Base-by-base conservation (phyloP, 2,888 invertebrate genomes). In the Mimachlamys varia region DNA sequence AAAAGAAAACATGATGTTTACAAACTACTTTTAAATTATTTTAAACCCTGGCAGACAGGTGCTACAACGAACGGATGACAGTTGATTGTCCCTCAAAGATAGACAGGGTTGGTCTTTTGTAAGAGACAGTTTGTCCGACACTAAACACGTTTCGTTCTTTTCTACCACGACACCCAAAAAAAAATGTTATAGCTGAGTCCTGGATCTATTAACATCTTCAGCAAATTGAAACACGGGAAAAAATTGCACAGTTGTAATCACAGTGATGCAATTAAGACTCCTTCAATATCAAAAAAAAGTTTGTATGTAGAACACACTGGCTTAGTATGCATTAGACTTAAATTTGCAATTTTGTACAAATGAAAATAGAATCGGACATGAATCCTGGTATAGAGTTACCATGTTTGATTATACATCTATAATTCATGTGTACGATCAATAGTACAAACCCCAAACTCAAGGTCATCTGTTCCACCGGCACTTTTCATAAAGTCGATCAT, bases 331-430 rank as follows among this genome's bases (percentile, higher is more conserved):
- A 76, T 76, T 76, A 27, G 33, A 76, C 76, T 76, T 27, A 76
- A 76, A 76, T 76, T 76, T 76, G 76, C 33, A 27, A 76, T 76
- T 76, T 76, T 76, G 76, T 27, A 76, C 33, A 33, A 76, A 76
- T 76, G 27, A 33, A 33, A 76, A 27, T 76, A 76, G 76, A 76
- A 76, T 76, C 17, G 76, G 33, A 76, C 76, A 76, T 76, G 76
- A 76, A 76, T 33, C 12, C 33, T 76, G 76, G 27, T 7, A 12
- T 76, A 76, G 76, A 17, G 76, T 76, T 76, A 76, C 76, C 12
- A 27, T 27, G 76, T 76, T 76, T 76, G 33, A 33, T 76, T 76
- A 76, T 3, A 27, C 76, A 76, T 76, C 27, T 10, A 76, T 76
- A 76, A 33, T 76, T 76, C 76, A 76, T 33, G 27, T 33, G 27